Conservation (phyloP, 2,113 vertebrate genomes). For the Tupaia chinensis region DNA sequence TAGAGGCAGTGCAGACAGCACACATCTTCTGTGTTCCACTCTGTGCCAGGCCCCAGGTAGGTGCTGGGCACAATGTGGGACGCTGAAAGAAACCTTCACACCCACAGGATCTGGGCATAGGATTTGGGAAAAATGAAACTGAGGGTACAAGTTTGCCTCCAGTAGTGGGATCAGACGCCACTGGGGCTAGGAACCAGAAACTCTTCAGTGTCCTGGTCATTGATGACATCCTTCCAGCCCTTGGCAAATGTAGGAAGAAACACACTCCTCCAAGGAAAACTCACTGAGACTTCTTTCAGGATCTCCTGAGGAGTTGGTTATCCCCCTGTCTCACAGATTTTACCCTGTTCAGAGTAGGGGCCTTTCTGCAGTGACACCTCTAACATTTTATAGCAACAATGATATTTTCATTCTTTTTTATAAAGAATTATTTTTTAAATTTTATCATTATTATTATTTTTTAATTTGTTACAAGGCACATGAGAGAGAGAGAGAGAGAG, state of each 20-base stretch:
- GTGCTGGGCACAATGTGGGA: not conserved
- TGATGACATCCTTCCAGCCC: not conserved
- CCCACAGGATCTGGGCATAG: not conserved
- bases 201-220: not conserved
- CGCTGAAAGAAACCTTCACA: not conserved
- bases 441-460: too few species aligned
- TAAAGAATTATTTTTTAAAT: too few species aligned
- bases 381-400: not conserved
- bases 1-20: accelerated
- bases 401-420: not conserved
- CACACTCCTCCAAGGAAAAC: accelerated
- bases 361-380: not conserved
- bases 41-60: not conserved
- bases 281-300: not conserved
- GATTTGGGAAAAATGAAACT: not conserved
- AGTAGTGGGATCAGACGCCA: not conserved
- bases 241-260: not conserved
- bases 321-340: not conserved
- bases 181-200: not conserved
- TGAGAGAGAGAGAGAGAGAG: too few species aligned
- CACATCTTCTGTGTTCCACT: not conserved
- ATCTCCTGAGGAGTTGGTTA: not conserved
- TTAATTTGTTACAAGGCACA: too few species aligned
- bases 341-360: not conserved
- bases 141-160: not conserved